Base-by-base conservation (phyloP, 2,113 vertebrate species). In the Coptodon rendalli region DNA sequence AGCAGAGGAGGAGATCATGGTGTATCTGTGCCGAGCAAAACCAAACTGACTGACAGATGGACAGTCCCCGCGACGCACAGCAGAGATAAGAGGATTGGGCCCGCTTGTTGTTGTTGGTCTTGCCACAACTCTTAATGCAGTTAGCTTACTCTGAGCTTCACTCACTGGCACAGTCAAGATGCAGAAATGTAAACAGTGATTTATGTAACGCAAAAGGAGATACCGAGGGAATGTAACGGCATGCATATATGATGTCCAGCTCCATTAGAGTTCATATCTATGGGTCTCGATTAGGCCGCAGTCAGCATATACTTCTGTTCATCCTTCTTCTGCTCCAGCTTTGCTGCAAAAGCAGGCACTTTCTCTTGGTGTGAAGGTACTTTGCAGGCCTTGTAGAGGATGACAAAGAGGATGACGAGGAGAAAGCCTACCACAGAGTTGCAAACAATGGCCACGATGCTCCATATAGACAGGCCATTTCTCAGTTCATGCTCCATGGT, bases 341-440 rank as follows among this genome's bases (percentile, higher is more conserved):
- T 29, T 13, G 81, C 19, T n/a, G 50, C 45, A 34, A 95, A 90
- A 56, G 76, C 88, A 2, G 91, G 89, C 29, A 87, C 38, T 81
- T 89, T 96, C 68, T 95, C 94, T 50, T 86, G 95, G 63, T 83
- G 91, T 71, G 96, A 96, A 81, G 97, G 96, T 85, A 97, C 96
- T 90, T 96, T 94, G 90, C 97, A 97, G 82, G 97, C 97, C 86
- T 96, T 97, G 94, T 93, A 97, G 68, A 97, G 93, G 90, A 97
- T 94, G 19, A 94, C 90, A 34, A 97, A 96, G 43, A 97, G 96
- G 66, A 97, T 92, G 80, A 96, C 89, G 59, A 97, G 94, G 81
- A 97, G 96, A 63, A 96, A 53, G 8, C 93, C 96, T 31, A 96
- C 95, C 53, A 90, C 92, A 1, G 95, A 94, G 95, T 97, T 97